phyloP scores from a whole-genome alignment of 1,140 invertebrate species.

The Formica selysi region DNA sequence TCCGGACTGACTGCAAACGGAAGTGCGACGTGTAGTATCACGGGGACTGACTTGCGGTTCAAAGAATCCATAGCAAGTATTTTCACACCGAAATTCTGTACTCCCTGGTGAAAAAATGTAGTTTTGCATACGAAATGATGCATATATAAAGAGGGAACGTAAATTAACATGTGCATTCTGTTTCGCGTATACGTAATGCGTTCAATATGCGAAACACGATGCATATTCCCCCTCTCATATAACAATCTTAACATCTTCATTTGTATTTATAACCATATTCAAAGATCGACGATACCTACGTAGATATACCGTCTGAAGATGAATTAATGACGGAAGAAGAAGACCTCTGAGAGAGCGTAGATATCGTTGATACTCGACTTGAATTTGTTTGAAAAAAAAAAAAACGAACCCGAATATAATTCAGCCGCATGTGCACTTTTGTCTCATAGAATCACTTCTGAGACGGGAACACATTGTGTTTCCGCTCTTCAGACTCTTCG shows the following conservation, averaged over 20 bases:
- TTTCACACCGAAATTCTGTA: not conserved
- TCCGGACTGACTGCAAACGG: not conserved
- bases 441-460: too few species aligned
- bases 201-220: not conserved
- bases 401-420: too few species aligned
- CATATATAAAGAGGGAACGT: not conserved
- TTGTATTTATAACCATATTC: too few species aligned
- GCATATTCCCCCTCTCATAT: not conserved
- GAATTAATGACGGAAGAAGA: not conserved
- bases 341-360: not conserved
- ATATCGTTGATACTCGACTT: not conserved
- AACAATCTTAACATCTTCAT: too few species aligned
- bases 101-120: not conserved
- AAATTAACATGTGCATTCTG: not conserved
- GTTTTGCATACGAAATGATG: not conserved
- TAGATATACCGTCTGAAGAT: too few species aligned
- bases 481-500: conserved; percentile 16
- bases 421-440: too few species aligned
- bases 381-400: not conserved
- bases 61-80: not conserved
- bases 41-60: not conserved
- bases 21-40: not conserved
- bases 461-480: not conserved
- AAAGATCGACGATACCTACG: too few species aligned
- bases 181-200: not conserved